Evolutionary conservation across 2,797 vertebrate genomes (phyloP), one percentile per base, ranked within the genome.

Genomic region (Xerus rutilus): DNA sequence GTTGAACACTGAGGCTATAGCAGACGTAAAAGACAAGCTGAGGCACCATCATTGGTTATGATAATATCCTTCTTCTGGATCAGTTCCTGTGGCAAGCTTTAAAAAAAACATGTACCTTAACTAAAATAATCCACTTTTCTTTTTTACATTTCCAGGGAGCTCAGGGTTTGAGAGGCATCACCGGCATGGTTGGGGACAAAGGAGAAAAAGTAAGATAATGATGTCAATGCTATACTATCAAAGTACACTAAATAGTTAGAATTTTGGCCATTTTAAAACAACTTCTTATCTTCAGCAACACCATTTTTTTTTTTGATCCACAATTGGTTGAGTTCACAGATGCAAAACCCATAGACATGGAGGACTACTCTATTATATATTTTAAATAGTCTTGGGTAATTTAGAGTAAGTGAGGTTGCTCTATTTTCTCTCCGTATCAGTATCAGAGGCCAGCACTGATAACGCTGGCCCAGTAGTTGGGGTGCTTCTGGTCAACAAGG

Each of bases 151-250:
- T 98, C 94, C 93, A 99, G 99, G 99, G 99, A 90, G 97, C 99
- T 86, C 98, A 99, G 97, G 99, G 99, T 94, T 97, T 99, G 93
- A 99, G 99, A 98, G 99, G 99, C 96, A 99, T 99, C 96, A 99
- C 98, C 2, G 99, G 99, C 82, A 98, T 99, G 98, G 98, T 98
- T 97, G 99, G 99, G 64, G 54, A 97, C 87, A 99, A 99, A 98
- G 99, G 99, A 91, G 99, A 99, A 95, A 98, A 98, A 98, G 99
- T 99, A 98, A 99, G 99, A 92, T 49, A 54, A 67, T 49, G 21
- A 69, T 79, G 64, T 32, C 30, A 30, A 84, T 45, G 6, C 30
- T 17, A 76, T 35, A 6, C 57, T 69, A 47, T 21, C 47, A 79
- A 78, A 76, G n/a, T 54, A 5, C 52, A 21, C 39, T 70, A 89